Percentiles rank a stretch among this genome's conserved stretches.
Evolutionary conservation across 2,888 invertebrate species (phyloP).

Genomic region (Eristalis pertinax): DNA sequence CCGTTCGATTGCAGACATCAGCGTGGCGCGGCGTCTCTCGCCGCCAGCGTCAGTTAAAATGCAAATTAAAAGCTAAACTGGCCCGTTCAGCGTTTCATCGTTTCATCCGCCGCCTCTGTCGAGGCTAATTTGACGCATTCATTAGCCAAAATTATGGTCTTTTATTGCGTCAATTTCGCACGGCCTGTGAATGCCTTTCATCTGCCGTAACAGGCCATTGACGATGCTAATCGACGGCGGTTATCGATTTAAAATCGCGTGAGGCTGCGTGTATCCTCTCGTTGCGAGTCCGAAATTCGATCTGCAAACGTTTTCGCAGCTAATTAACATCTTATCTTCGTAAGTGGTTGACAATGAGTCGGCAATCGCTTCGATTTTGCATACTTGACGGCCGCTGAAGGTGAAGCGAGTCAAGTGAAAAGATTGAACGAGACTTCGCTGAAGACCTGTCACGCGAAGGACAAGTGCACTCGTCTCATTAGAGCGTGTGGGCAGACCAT

Average conservation of each 20-base stretch:
- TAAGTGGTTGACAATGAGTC: constrained; percentile 1
- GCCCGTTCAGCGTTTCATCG: neutral
- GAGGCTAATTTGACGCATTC: neutral
- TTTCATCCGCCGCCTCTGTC: neutral
- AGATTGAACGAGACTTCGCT: neutral
- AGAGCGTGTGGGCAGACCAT: neutral
- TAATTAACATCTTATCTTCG: neutral
- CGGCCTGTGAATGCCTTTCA: neutral
- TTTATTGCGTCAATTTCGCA: neutral
- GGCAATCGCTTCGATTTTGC: neutral
- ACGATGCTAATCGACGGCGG: neutral
- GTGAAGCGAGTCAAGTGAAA: neutral
- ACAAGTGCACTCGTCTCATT: neutral
- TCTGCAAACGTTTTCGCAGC: neutral
- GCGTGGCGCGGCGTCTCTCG: neutral
- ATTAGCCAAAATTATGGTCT: neutral
- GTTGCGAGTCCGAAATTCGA: neutral
- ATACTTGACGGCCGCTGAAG: neutral
- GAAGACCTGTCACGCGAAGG: neutral
- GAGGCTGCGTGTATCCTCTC: neutral
- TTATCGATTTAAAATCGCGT: neutral
- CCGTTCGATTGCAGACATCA: neutral
- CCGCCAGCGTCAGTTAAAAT: neutral
- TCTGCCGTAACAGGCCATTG: neutral
- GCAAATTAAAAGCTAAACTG: neutral